A percentile compares a stretch with the other conserved stretches of the same genome.
phyloP scores from a whole-genome alignment of 2,113 vertebrate genomes.

The Dromaius novaehollandiae region DNA sequence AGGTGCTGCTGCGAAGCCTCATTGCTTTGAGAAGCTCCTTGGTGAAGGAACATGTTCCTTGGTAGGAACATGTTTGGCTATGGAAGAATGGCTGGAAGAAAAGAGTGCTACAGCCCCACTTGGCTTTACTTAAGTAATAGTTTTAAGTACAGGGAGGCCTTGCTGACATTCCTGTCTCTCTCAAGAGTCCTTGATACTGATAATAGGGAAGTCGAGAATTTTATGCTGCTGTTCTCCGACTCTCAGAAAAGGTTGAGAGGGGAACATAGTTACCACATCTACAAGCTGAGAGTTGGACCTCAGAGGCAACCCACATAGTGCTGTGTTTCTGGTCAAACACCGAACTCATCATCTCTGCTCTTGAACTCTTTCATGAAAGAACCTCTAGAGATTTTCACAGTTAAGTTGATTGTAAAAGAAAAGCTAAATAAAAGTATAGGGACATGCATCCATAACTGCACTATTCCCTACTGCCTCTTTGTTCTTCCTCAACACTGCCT shows the following conservation, averaged over 20 bases:
- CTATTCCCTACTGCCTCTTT: background rate
- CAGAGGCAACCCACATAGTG: background rate
- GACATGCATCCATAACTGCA: background rate
- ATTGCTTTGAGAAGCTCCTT: background rate
- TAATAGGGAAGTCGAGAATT: background rate
- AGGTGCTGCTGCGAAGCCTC: background rate
- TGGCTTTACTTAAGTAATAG: background rate
- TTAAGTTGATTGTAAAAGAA: background rate
- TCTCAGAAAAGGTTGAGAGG: background rate
- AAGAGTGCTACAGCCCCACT: background rate
- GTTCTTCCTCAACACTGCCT: background rate
- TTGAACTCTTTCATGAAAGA: background rate
- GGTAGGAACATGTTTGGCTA: background rate
- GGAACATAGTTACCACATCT: rapidly evolving
- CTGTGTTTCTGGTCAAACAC: background rate
- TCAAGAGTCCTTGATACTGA: background rate
- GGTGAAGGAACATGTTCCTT: background rate
- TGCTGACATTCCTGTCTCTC: background rate
- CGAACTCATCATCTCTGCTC: background rate
- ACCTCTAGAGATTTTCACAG: background rate
- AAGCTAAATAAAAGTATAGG: background rate
- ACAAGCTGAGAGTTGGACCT: background rate
- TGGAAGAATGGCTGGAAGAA: background rate
- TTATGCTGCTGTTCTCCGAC: background rate
- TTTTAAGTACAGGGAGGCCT: background rate